Conservation (phyloP, 2,888 invertebrate species). For the Noctua pronuba region DNA sequence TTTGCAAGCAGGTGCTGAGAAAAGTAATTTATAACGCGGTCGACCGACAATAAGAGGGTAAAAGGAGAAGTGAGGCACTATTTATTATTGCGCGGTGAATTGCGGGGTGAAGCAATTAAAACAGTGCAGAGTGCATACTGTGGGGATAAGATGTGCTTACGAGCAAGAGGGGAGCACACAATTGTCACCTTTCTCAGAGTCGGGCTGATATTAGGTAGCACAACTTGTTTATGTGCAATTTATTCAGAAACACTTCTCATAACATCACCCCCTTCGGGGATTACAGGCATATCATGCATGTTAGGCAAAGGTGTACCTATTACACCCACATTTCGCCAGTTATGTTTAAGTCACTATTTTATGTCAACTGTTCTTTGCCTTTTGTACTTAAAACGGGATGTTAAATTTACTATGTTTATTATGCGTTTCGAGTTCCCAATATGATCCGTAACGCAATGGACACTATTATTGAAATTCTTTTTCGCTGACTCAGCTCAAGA, state of each 20-base stretch:
- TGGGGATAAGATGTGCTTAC: constrained; percentile 59
- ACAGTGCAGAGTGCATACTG: constrained; percentile 62
- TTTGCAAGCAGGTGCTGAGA: not conserved
- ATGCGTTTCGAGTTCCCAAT: not conserved
- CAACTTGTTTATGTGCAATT: constrained; percentile 62
- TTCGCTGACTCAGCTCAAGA: not conserved
- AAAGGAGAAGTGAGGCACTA: constrained; percentile 60
- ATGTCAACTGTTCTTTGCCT: constrained; percentile 1
- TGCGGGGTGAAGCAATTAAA: constrained; percentile 68
- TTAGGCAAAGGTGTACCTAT: not conserved
- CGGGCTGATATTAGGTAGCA: constrained; percentile 67
- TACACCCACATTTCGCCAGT: not conserved
- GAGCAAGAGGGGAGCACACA: constrained; percentile 10
- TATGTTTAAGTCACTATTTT: constrained; percentile 32
- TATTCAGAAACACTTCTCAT: constrained; percentile 25
- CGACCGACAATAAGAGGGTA: constrained; percentile 67
- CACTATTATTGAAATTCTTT: not conserved
- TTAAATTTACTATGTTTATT: not conserved
- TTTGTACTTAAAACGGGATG: not conserved
- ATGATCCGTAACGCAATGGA: not conserved
- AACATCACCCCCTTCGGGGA: too few relatives aligned
- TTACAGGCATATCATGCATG: too few relatives aligned
- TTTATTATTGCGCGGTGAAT: constrained; percentile 59
- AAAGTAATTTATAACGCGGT: constrained; percentile 70
- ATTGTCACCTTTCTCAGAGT: constrained; percentile 65